These are phyloP conservation scores for human DNA, from an alignment of 2,113 vertebrate genomes.

Conservation along the genomic window DNA sequence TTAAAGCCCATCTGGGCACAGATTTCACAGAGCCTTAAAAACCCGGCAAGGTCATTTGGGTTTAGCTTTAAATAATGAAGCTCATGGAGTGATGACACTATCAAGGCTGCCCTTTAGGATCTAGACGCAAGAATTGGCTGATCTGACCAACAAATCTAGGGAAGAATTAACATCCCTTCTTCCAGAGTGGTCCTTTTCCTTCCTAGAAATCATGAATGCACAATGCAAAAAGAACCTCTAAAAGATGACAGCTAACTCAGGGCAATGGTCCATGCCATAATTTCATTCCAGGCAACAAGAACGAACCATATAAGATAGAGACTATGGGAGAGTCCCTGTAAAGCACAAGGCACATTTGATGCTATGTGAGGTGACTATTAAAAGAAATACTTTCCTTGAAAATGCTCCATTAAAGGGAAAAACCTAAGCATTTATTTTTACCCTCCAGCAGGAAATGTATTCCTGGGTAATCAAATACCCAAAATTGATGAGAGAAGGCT, in stretches of 20 bases:
- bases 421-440: not conserved
- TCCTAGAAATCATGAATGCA: not conserved
- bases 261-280: not conserved
- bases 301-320: not conserved
- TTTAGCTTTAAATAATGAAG: not conserved
- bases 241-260: not conserved
- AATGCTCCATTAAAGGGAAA: not conserved
- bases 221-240: not conserved
- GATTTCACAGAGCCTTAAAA: not conserved
- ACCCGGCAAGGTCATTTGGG: not conserved
- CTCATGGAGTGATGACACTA: not conserved
- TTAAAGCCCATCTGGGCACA: not conserved
- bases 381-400: not conserved
- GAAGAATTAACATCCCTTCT: not conserved
- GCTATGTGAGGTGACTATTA: not conserved
- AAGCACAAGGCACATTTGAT: not conserved
- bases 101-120: not conserved
- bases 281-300: not conserved
- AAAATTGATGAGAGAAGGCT: not conserved
- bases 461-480: not conserved
- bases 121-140: not conserved
- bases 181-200: not conserved
- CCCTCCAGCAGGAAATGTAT: not conserved
- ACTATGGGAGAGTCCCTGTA: not conserved
- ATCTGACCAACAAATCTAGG: not conserved